Evolutionary conservation across 2,888 invertebrate species (phyloP), one percentile per base, ranked within the genome.

Genomic region (Mimachlamys varia): DNA sequence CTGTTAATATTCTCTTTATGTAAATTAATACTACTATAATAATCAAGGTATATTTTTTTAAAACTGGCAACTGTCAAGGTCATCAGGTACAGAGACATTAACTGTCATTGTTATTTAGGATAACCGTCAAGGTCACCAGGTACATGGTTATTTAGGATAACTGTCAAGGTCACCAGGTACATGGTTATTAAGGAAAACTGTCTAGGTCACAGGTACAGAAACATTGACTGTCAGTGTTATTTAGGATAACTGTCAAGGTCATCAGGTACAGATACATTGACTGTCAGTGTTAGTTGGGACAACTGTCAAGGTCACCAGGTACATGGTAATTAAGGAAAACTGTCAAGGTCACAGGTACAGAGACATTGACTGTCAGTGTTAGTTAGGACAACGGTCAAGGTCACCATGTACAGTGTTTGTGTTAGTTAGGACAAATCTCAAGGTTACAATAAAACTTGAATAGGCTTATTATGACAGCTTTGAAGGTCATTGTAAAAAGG

Each of bases 231-330:
- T 53, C 1, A 22, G 58, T 58, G 22, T 58, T 58, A 58, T 22
- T 7, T 58, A 7, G 58, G 19, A n/a, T 15, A 53, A 53, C 19
- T 76, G 76, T 76, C 33, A 76, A 76, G 76, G 76, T 76, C 33
- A 76, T 76, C 76, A 76, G 27, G 7, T 76, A 76, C 17, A 76
- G 12, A 76, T 12, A 53, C 53, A 53, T 53, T 53, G 53, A 17
- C 17, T 53, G 7, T 62, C 3, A 62, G 62, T 62, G 22, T 62
- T 62, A 62, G 62, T 22, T 62, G 0, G 10, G 22, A 62, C 62
- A 62, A 62, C 53, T 62, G 76, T 76, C 76, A 76, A 76, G 76
- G 76, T 76, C 76, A 27, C 13, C 17, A 62, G 62, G 62, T 62
- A 62, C n/a, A 62, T 53, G 22, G 17, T 62, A 62, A n/a, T 22